These are phyloP conservation scores for Torymus auratus DNA, from an alignment of 2,888 invertebrate species.

Conservation along the genomic window DNA sequence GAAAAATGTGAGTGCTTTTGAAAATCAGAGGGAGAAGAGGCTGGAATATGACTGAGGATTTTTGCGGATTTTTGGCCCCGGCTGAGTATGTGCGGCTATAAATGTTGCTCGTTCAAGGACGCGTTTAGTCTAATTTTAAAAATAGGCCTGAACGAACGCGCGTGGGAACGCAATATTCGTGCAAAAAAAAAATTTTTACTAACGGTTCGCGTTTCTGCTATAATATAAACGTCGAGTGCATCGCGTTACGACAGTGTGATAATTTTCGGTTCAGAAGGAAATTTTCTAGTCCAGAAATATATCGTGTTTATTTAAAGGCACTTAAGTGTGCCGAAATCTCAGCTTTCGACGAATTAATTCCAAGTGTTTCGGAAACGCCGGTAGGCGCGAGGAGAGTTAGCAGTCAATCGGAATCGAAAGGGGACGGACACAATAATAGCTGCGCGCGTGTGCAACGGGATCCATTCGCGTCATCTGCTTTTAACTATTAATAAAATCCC, in stretches of 20 bases:
- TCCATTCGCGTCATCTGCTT: conserved; percentile 66
- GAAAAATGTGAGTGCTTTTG: too few relatives aligned
- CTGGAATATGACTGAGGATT: too few relatives aligned
- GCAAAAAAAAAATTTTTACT: too few relatives aligned
- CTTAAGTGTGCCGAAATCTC: background rate
- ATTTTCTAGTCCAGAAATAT: too few relatives aligned
- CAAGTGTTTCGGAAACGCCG: background rate
- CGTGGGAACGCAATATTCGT: too few relatives aligned
- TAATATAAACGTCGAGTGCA: too few relatives aligned
- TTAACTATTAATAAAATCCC: conserved; percentile 69
- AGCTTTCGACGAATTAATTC: background rate
- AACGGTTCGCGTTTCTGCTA: too few relatives aligned
- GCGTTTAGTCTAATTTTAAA: background rate
- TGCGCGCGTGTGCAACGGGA: conserved; percentile 61
- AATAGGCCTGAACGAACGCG: background rate
- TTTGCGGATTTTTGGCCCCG: too few relatives aligned
- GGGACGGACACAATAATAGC: conserved; percentile 66
- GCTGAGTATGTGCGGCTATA: background rate
- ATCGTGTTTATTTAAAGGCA: too few relatives aligned
- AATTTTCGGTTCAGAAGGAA: too few relatives aligned
- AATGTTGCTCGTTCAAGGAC: background rate
- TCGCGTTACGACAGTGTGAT: too few relatives aligned
- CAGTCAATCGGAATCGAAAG: conserved; percentile 42
- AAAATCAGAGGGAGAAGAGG: too few relatives aligned
- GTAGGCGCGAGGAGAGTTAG: background rate